phyloP scores from a whole-genome alignment of 2,888 invertebrate genomes.

The Dryomyza anilis region DNA sequence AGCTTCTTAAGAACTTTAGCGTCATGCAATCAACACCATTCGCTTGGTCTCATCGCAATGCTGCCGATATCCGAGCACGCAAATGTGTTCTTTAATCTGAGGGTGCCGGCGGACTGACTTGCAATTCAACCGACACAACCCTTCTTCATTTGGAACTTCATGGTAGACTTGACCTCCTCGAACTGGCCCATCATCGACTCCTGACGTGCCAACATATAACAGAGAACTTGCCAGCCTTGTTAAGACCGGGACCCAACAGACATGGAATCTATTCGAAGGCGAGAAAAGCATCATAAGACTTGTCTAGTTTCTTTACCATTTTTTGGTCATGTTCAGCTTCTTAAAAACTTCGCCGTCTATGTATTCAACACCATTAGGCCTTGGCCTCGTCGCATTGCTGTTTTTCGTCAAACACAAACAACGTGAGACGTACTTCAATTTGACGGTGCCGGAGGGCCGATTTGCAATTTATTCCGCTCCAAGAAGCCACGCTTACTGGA shows the following conservation, averaged over 20 bases:
- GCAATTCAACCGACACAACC: no score
- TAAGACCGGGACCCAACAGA: conserved; percentile 96
- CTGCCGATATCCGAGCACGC: no score
- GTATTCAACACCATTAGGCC: conserved; percentile 83
- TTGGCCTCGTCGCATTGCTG: conserved; percentile 99
- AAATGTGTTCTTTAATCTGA: no score
- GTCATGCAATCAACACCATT: no score
- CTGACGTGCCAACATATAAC: conserved; percentile 94
- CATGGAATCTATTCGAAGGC: conserved; percentile 99
- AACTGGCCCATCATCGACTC: conserved; percentile 96
- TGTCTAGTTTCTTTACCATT: conserved; percentile 99
- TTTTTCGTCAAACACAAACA: conserved; percentile 98
- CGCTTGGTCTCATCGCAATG: no score
- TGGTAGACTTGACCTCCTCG: conserved; percentile 98
- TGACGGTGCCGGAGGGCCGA: conserved; percentile 99
- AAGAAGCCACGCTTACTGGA: conserved; percentile 89
- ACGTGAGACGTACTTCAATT: conserved; percentile 96
- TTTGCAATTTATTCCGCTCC: conserved; percentile 98
- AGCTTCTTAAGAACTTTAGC: no score
- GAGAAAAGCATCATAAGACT: conserved; percentile 96
- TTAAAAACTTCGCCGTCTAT: conserved; percentile 99
- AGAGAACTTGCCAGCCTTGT: conserved; percentile 99
- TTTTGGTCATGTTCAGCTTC: conserved; percentile 99
- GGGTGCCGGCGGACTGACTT: no score
- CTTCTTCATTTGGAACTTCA: conserved; percentile 99